phyloP scores from a whole-genome alignment of 2,113 vertebrate species.

The Notechis scutatus region DNA sequence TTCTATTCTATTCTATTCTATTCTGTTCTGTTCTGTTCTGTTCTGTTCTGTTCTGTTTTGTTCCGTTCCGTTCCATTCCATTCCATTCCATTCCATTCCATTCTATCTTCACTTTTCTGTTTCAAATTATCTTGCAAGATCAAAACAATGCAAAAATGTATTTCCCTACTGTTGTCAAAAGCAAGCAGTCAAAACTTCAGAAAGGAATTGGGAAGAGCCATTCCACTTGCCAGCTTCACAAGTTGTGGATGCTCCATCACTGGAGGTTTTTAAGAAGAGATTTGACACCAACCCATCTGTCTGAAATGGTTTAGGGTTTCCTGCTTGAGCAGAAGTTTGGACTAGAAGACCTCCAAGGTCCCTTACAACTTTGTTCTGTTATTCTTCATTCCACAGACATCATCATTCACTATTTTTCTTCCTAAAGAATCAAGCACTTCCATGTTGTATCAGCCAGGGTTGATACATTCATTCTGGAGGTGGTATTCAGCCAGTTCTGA shows the following conservation, averaged over 20 bases:
- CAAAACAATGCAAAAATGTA: not conserved
- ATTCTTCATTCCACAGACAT: not conserved
- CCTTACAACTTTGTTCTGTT: not conserved
- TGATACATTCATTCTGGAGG: constrained; percentile 25
- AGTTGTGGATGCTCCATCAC: not conserved
- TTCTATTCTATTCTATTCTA: no score
- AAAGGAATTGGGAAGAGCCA: not conserved
- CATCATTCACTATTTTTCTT: not conserved
- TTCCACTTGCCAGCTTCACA: not conserved
- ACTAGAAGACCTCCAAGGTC: not conserved
- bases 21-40: no score
- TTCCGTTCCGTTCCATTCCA: no score
- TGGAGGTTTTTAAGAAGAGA: not conserved
- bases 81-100: no score
- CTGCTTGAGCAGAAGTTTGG: not conserved
- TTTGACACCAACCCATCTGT: not conserved
- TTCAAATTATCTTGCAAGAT: not conserved
- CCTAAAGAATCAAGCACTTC: not conserved
- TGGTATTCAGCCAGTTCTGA: no score
- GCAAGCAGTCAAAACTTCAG: not conserved
- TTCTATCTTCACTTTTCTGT: not conserved
- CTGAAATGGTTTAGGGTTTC: not conserved
- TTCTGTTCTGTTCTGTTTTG: no score
- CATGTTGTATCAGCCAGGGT: constrained; percentile 30
- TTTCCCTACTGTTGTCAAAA: not conserved